These are phyloP conservation scores for Ibycter americanus DNA, from an alignment of 2,797 vertebrate genomes.

Conservation along the genomic window DNA sequence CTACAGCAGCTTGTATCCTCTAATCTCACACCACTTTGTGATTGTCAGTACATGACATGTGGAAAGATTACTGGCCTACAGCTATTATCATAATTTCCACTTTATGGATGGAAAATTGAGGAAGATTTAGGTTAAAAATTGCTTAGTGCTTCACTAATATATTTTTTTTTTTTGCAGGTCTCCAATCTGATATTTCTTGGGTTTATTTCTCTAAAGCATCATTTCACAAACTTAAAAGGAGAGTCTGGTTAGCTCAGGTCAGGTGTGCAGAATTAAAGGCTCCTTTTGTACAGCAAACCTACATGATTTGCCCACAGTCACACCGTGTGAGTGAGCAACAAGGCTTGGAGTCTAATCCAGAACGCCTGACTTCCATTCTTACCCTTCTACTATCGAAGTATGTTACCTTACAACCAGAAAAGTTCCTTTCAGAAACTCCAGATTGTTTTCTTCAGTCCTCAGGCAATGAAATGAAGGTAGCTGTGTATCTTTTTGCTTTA, in stretches of 20 bases:
- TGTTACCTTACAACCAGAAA: neutral
- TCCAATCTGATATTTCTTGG: neutral
- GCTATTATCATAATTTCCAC: neutral
- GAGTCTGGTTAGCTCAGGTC: neutral
- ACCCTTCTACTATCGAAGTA: neutral
- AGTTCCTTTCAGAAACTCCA: neutral
- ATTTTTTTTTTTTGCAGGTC: neutral
- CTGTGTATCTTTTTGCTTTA: neutral
- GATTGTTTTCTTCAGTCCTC: neutral
- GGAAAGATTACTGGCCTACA: neutral
- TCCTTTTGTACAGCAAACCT: neutral
- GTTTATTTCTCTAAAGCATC: neutral
- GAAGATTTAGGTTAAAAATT: neutral
- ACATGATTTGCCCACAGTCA: neutral
- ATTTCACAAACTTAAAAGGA: neutral
- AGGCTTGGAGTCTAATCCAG: neutral
- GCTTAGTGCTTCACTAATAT: neutral
- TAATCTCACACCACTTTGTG: neutral
- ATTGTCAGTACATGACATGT: neutral
- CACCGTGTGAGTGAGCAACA: neutral
- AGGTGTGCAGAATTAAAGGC: neutral
- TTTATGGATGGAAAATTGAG: conserved; percentile 5
- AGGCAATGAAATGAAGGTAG: neutral
- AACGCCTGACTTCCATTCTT: neutral
- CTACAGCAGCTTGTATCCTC: neutral